These are phyloP conservation scores for Hymenochirus boettgeri DNA, from an alignment of 2,113 vertebrate genomes.

Conservation along the genomic window DNA sequence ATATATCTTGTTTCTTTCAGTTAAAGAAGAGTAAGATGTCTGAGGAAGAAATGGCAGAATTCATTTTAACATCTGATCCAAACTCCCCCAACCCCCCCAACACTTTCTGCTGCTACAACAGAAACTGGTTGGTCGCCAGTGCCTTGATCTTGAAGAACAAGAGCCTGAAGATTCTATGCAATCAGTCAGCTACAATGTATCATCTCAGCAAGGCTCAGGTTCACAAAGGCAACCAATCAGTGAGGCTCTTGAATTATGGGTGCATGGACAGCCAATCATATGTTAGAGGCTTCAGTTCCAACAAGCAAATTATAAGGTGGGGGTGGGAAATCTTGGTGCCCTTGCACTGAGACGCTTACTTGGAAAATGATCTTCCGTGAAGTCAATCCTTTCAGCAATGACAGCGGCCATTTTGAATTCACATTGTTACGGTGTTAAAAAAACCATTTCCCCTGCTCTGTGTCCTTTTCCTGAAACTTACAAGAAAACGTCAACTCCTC, in stretches of 20 bases:
- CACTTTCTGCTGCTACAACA: slow-evolving; percentile 40
- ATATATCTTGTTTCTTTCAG: slow-evolving; percentile 51
- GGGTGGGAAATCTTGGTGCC: too few species aligned
- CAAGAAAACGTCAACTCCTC: slow-evolving; percentile 60
- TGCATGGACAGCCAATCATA: too few species aligned
- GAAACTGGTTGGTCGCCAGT: slow-evolving; percentile 50
- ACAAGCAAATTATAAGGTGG: too few species aligned
- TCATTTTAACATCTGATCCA: slow-evolving; percentile 57
- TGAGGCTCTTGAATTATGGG: too few species aligned
- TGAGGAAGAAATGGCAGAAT: slow-evolving; percentile 52
- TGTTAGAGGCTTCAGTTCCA: too few species aligned
- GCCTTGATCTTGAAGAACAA: slow-evolving; percentile 5
- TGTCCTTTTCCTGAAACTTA: slow-evolving; percentile 47
- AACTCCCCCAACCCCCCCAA: slow-evolving; percentile 42
- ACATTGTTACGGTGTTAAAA: slow-evolving; percentile 56
- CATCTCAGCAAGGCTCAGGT: too few species aligned
- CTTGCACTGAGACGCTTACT: too few species aligned
- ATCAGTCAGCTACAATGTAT: too few species aligned
- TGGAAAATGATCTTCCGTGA: too few species aligned
- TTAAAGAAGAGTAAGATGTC: slow-evolving; percentile 63
- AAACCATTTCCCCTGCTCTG: too few species aligned
- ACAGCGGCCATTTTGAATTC: slow-evolving; percentile 54
- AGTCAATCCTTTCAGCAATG: slow-evolving; percentile 50
- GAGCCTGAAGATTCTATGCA: slow-evolving; percentile 7
- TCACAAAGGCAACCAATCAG: too few species aligned